A percentile compares a stretch with the other conserved stretches of the same genome.
Conservation (phyloP, 2,888 invertebrate species). For the Gibbula magus region DNA sequence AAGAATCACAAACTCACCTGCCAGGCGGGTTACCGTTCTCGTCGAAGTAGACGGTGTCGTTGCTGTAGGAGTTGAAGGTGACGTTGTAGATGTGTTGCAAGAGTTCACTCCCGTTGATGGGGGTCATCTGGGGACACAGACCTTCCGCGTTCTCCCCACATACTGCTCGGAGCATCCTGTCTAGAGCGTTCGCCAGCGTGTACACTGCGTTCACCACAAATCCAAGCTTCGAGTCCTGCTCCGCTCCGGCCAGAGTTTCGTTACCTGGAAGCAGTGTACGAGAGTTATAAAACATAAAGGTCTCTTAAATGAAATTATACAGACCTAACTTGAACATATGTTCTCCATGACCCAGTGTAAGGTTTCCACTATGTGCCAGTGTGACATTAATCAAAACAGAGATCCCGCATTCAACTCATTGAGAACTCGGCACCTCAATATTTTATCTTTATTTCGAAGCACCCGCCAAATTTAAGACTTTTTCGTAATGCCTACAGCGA, state of each 20-base stretch:
- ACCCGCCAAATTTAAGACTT: no score
- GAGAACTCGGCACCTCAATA: no score
- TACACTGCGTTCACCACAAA: constrained; percentile 87
- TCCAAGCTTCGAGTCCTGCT: constrained; percentile 86
- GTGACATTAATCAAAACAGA: no score
- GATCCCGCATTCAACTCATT: no score
- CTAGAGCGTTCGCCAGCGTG: constrained; percentile 84
- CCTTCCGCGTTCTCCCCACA: constrained; percentile 77
- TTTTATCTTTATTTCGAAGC: no score
- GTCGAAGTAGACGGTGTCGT: constrained; percentile 83
- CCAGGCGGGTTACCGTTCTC: constrained; percentile 86
- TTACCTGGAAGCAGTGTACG: constrained; percentile 76
- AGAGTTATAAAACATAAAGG: neutral
- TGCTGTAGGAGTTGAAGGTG: constrained; percentile 80
- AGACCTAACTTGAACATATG: no score
- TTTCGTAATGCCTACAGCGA: no score
- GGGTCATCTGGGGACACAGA: constrained; percentile 82
- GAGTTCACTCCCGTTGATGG: constrained; percentile 83
- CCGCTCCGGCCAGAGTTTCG: constrained; percentile 76
- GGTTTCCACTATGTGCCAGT: no score
- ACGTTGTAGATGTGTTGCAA: constrained; percentile 83
- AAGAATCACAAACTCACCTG: constrained; percentile 77
- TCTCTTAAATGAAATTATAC: neutral
- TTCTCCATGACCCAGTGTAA: no score
- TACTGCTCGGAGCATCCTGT: constrained; percentile 82